phyloP scores from a whole-genome alignment of 1,140 invertebrate genomes.

The Bombus affinis region DNA sequence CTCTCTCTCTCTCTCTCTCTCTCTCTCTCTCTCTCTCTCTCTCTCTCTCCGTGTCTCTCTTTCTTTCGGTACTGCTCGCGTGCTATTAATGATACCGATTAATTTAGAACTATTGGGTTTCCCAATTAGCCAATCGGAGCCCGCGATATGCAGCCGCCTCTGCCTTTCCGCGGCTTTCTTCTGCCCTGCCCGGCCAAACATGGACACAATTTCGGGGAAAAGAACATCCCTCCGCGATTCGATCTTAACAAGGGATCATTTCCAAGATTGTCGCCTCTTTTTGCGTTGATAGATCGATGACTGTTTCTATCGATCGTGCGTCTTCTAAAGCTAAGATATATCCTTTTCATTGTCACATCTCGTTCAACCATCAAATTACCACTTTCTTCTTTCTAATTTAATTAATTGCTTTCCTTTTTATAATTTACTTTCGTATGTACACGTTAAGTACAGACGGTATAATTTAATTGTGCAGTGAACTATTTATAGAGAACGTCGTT shows the following conservation, averaged over 20 bases:
- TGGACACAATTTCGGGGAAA: constrained; percentile 58
- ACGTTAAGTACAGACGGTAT: no score
- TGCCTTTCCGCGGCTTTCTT: constrained; percentile 57
- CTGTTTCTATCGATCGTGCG: not conserved
- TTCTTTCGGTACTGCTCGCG: constrained; percentile 33
- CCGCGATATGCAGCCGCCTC: constrained; percentile 56
- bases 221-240: not conserved
- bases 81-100: constrained; percentile 83
- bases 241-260: not conserved
- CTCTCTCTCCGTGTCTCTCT: not conserved
- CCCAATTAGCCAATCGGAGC: constrained; percentile 77
- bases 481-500: no score
- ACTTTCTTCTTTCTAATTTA: not conserved
- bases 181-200: constrained; percentile 50
- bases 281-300: not conserved
- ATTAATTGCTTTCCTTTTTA: not conserved
- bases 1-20: constrained; percentile 27
- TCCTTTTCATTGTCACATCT: not conserved
- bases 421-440: not conserved
- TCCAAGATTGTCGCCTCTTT: not conserved
- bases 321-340: not conserved
- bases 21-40: not conserved
- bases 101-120: constrained; percentile 84
- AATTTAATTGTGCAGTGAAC: no score
- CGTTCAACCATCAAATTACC: no score